Evolutionary conservation across 2,888 invertebrate species (phyloP).

Genomic region (Mythimna ferrago): DNA sequence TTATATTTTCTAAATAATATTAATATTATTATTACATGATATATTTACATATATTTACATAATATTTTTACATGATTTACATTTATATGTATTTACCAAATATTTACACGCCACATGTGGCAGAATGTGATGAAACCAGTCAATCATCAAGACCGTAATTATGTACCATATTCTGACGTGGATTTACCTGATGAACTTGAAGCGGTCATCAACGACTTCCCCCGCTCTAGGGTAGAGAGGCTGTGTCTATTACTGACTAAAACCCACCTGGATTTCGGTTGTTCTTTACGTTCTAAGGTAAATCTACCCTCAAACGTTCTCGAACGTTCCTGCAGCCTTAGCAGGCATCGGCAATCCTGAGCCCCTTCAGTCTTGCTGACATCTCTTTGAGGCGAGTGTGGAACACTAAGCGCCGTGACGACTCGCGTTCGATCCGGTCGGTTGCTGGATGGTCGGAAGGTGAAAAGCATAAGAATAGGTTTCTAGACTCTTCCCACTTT

Average conservation of each 20-base stretch:
- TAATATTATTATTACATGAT: too few relatives aligned
- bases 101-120: neutral
- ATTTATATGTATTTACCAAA: neutral
- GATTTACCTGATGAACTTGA: too few relatives aligned
- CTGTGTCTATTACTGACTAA: neutral
- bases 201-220: neutral
- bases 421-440: neutral
- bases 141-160: too few relatives aligned
- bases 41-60: too few relatives aligned
- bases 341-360: too few relatives aligned
- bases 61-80: too few relatives aligned
- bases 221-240: neutral
- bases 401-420: neutral
- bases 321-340: too few relatives aligned
- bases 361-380: too few relatives aligned
- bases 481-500: neutral
- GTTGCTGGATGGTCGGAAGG: neutral
- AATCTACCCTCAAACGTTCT: too few relatives aligned
- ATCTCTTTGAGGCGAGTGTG: neutral
- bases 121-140: neutral
- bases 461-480: neutral
- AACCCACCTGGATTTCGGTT: neutral
- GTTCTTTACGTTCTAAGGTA: too few relatives aligned
- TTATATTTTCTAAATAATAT: too few relatives aligned
- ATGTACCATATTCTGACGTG: too few relatives aligned